Evolutionary conservation across 2,888 invertebrate genomes (phyloP).

Genomic region (Caenorhabditis uteleia): DNA sequence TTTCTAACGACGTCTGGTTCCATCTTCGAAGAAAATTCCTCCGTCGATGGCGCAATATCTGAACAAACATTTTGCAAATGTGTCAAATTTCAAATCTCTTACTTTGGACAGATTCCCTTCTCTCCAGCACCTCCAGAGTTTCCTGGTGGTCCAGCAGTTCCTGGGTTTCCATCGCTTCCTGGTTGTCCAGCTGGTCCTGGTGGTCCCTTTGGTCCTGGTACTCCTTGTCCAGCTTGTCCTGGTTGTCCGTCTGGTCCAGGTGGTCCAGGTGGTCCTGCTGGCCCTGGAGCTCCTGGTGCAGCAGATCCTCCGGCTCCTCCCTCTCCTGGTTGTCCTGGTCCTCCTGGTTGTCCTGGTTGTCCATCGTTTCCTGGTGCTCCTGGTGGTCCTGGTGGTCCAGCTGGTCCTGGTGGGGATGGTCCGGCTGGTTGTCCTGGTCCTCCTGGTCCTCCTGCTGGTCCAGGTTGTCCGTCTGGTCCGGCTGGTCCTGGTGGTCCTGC

Average conservation of each 20-base stretch:
- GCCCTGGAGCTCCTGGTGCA: slow-evolving; percentile 20
- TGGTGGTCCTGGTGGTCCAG: slow-evolving; percentile 16
- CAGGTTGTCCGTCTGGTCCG: slow-evolving; percentile 39
- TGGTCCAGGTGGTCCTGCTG: slow-evolving; percentile 48
- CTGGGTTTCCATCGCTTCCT: slow-evolving; percentile 32
- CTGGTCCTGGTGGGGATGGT: slow-evolving; percentile 28
- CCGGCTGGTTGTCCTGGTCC: slow-evolving; percentile 43
- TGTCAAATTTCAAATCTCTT: slow-evolving; percentile 31
- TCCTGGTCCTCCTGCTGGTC: slow-evolving; percentile 41
- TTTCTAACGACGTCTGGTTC: slow-evolving; percentile 33
- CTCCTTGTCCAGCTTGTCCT: slow-evolving; percentile 19
- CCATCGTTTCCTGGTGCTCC: slow-evolving; percentile 29
- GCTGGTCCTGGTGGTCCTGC: slow-evolving; percentile 42
- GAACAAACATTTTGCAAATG: slow-evolving; percentile 18
- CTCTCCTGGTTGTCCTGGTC: slow-evolving; percentile 33
- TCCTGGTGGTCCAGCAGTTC: slow-evolving; percentile 35
- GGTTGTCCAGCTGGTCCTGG: slow-evolving; percentile 36
- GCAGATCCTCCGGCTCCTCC: slow-evolving; percentile 30
- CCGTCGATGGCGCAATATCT: slow-evolving; percentile 49
- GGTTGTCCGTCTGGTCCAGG: slow-evolving; percentile 42
- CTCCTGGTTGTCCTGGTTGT: slow-evolving; percentile 38
- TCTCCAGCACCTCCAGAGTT: slow-evolving; percentile 37
- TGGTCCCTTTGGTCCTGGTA: slow-evolving; percentile 35
- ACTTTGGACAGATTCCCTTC: slow-evolving; percentile 49
- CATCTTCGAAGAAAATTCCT: slow-evolving; percentile 52